Conservation (phyloP, 1,140 invertebrate genomes). For the Eulimnadia texana region DNA sequence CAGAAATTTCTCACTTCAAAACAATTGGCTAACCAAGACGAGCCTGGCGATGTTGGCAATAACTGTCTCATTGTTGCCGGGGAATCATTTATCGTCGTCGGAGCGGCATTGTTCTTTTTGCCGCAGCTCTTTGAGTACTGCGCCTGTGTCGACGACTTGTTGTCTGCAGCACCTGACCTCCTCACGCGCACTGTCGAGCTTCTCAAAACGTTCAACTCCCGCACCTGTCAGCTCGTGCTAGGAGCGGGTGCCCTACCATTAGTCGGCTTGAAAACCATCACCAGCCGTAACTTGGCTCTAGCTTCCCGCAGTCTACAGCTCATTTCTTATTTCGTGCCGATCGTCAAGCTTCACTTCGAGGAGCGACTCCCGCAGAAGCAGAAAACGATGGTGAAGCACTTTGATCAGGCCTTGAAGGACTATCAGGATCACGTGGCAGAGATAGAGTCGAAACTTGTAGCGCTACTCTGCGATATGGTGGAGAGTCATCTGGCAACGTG, state of each 20-base stretch:
- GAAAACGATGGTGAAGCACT: conserved; percentile 33
- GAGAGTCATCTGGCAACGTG: conserved; percentile 59
- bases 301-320: conserved; percentile 69
- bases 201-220: conserved; percentile 77
- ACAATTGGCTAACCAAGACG: conserved; percentile 11
- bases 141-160: conserved; percentile 49
- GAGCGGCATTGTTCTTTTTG: conserved; percentile 13
- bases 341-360: conserved; percentile 33
- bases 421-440: conserved; percentile 65
- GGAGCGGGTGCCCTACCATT: conserved; percentile 88
- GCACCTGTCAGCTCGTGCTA: conserved; percentile 82
- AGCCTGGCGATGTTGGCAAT: not conserved
- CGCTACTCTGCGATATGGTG: conserved; percentile 72
- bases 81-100: conserved; percentile 16
- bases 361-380: conserved; percentile 29
- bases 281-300: conserved; percentile 81
- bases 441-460: conserved; percentile 77
- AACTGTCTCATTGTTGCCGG: conserved; percentile 1
- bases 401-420: conserved; percentile 33
- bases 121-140: conserved; percentile 76
- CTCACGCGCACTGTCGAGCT: conserved; percentile 73
- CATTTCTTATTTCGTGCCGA: conserved; percentile 40
- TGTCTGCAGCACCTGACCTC: conserved; percentile 48
- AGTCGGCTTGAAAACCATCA: conserved; percentile 91
- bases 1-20: conserved; percentile 76